Evolutionary conservation across 2,797 vertebrate genomes (phyloP).

Genomic region (Pempheris klunzingeri): DNA sequence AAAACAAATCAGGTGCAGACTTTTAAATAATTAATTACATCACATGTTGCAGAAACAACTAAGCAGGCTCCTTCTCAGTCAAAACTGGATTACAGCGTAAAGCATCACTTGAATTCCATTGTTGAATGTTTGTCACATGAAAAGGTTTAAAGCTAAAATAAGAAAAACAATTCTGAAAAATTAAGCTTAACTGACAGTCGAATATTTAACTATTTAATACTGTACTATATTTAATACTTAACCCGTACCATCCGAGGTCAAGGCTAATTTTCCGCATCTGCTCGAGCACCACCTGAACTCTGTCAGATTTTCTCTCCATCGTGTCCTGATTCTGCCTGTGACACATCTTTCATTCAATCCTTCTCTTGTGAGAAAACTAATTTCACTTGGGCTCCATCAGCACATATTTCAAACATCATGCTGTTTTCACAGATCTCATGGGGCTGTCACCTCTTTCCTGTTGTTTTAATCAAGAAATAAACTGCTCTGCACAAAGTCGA

Average conservation of each 20-base stretch:
- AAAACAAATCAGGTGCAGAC: slow-evolving; percentile 20
- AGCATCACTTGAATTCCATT: not conserved
- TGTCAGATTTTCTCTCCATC: slow-evolving; percentile 1
- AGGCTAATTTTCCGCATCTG: slow-evolving; percentile 5
- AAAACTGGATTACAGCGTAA: slow-evolving; percentile 11
- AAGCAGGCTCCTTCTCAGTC: slow-evolving; percentile 7
- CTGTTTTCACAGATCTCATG: slow-evolving; percentile 6
- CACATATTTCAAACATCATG: not conserved
- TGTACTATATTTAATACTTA: slow-evolving; percentile 2
- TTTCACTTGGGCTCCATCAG: slow-evolving; percentile 2
- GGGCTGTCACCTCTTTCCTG: slow-evolving; percentile 9
- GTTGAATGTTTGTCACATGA: not conserved
- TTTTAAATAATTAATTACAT: slow-evolving; percentile 53
- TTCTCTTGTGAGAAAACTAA: not conserved
- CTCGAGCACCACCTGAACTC: not conserved
- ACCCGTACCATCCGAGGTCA: not conserved
- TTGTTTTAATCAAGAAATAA: not conserved
- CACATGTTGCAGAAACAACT: slow-evolving; percentile 28
- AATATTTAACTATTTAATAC: too few species aligned
- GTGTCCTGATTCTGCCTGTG: slow-evolving; percentile 1
- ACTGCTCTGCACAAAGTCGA: not conserved
- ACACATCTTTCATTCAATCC: slow-evolving; percentile 5
- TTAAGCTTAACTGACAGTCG: not conserved
- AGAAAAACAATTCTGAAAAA: not conserved
- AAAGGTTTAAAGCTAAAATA: not conserved